Base-by-base conservation (phyloP, 2,888 invertebrate genomes). In the Cotesia congregata region DNA sequence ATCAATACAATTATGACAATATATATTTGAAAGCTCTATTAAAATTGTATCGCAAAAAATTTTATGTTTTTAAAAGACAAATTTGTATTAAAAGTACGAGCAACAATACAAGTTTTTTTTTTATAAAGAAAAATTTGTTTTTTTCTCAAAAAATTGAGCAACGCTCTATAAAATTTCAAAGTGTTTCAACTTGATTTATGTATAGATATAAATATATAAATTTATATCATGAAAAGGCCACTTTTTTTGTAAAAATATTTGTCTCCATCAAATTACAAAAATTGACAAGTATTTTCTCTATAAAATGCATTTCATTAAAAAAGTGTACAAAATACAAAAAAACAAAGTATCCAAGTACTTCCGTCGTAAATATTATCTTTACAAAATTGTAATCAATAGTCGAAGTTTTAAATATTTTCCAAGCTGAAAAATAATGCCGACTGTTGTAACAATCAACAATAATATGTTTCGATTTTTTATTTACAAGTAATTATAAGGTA, bases 221-320 rank as follows among this genome's bases (percentile, higher is more conserved):
- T 50, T 50, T 50, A 50, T 50, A 3, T 50, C 50, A 50, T 50
- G 6, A 50, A 77, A 80, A 78, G 62, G 50, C 70, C 74, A 67
- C 79, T 77, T 76, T 79, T 50, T 50, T 7, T 50, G 50, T 50
- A 50, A 80, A 30, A 30, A 77, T 77, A 65, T 38, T 67, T 62
- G n/a, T 20, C 30, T 67, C 30, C 67, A 72, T 72, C 70, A 72
- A 82, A 79, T 75, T 80, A 81, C 77, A 80, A 80, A 82, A 70
- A 79, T 82, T 77, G 17, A 73, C 79, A 81, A 83, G 83, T 80
- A 75, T 82, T 80, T 80, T 68, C 78, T 77, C 12, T 85, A 85
- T 82, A 86, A 88, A 88, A 86, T 85, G 83, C 81, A 83, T 85
- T 50, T 50, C 80, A 81, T 86, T 86, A 88, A 82, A 88, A 88